These are phyloP conservation scores for Amniataba percoides DNA, from an alignment of 2,797 vertebrate species.

Conservation along the genomic window DNA sequence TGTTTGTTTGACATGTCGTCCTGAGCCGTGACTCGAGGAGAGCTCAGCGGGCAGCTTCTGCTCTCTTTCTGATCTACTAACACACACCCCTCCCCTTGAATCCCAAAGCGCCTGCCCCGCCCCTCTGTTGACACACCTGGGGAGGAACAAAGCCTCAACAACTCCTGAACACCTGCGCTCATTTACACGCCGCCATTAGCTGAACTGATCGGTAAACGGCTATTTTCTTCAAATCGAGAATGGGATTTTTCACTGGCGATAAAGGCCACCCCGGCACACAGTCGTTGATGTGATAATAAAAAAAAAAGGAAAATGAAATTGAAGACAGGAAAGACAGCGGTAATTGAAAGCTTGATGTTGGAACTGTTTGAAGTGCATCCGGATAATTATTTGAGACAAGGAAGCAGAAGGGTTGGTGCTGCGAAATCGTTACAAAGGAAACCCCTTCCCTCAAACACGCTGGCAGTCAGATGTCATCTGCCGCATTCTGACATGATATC, in stretches of 20 bases:
- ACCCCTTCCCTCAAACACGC: constrained; percentile 68
- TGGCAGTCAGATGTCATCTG: constrained; percentile 81
- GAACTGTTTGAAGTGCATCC: constrained; percentile 62
- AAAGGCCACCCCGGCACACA: constrained; percentile 44
- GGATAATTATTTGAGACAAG: constrained; percentile 79
- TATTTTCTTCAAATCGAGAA: constrained; percentile 40
- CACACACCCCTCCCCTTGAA: constrained; percentile 11
- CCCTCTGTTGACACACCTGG: constrained; percentile 56
- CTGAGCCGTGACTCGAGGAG: constrained; percentile 56
- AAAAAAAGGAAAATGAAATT: constrained; percentile 43
- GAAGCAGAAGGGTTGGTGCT: constrained; percentile 65
- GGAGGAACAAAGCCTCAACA: constrained; percentile 54
- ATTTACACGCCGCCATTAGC: constrained; percentile 34
- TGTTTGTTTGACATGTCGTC: constrained; percentile 60
- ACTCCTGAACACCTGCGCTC: constrained; percentile 39
- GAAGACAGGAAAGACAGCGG: constrained; percentile 40
- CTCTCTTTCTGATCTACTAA: constrained; percentile 50
- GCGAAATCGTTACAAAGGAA: constrained; percentile 66
- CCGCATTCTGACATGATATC: constrained; percentile 74
- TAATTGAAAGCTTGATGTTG: constrained; percentile 65
- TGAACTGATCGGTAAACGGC: constrained; percentile 2
- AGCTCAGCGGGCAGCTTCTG: constrained; percentile 43
- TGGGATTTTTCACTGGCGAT: constrained; percentile 17
- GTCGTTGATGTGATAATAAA: constrained; percentile 41
- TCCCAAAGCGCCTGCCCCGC: constrained; percentile 33